Base-by-base conservation (phyloP, 2,888 invertebrate species). In the Drosophila suboccidentalis region DNA sequence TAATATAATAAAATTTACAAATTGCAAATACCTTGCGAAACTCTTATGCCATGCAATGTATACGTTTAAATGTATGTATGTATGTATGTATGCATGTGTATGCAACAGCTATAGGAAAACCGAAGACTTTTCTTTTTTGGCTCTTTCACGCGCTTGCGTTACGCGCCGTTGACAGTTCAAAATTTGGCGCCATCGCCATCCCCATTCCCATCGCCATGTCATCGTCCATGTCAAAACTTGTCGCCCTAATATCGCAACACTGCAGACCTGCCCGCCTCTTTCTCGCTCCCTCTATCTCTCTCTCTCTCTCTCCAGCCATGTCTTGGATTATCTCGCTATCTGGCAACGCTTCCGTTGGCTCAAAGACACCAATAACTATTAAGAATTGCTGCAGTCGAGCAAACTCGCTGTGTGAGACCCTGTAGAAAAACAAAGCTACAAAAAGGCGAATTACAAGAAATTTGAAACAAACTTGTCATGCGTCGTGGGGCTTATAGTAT, bases 121-220 rank as follows among this genome's bases (percentile, higher is more conserved):
- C 44, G 29, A 38, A 61, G 32, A 44, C 78, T 32, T 47, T 50
- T 50, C 2, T 38, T 80, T 80, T 83, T 83, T 87, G 85, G 75
- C 85, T 71, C 69, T 87, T 87, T 74, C 77, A 77, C 78, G 88
- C 80, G 88, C 50, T 75, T 77, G 54, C 68, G 64, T 46, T 58
- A 47, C 63, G 86, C 86, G 60, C 68, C 73, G 71, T 57, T 87
- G 86, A 49, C 66, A 76, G 59, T 71, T 55, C 39, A 65, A 68
- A 87, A 85, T 82, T 85, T 85, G 82, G 76, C 82, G 82, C 87
- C 87, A 82, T 69, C 55, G 82, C 71, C 71, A 63, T 68, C 17
- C 6, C 26, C 5, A 26, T 26, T 26, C 26, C 87, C 85, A 82
- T 71, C 55, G 66, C 76, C 78, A 76, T 59, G 69, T 87, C 82